These are phyloP conservation scores for Candoia aspera DNA, from an alignment of 2,113 vertebrate genomes.

Conservation along the genomic window DNA sequence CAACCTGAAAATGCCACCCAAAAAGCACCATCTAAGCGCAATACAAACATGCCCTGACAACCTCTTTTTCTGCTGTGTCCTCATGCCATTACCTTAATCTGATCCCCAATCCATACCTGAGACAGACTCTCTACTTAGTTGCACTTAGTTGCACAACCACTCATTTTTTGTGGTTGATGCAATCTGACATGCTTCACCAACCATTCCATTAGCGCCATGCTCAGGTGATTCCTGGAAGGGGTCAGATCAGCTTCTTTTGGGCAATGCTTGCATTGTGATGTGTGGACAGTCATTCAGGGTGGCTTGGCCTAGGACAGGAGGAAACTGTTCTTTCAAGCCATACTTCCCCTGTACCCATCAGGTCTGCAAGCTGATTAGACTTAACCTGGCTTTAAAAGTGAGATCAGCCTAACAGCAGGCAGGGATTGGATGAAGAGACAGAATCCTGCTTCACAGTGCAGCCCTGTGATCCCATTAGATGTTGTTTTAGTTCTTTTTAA, in stretches of 20 bases:
- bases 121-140: background rate
- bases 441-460: background rate
- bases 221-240: background rate
- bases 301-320: background rate
- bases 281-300: background rate
- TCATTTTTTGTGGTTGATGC: background rate
- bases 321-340: background rate
- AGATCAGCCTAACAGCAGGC: background rate
- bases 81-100: background rate
- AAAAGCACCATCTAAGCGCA: background rate
- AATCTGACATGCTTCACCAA: background rate
- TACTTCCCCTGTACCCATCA: background rate
- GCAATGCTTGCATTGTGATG: background rate
- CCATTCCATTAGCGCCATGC: background rate
- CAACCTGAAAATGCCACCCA: background rate
- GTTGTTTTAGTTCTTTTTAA: background rate
- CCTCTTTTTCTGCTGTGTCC: background rate
- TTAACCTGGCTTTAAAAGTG: background rate
- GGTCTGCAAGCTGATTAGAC: background rate
- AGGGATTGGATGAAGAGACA: background rate
- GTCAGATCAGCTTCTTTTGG: background rate
- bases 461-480: background rate
- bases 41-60: background rate
- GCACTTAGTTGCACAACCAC: background rate
- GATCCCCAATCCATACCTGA: background rate